These are phyloP conservation scores for Geotrupes spiniger DNA, from an alignment of 2,888 invertebrate species.

Conservation along the genomic window DNA sequence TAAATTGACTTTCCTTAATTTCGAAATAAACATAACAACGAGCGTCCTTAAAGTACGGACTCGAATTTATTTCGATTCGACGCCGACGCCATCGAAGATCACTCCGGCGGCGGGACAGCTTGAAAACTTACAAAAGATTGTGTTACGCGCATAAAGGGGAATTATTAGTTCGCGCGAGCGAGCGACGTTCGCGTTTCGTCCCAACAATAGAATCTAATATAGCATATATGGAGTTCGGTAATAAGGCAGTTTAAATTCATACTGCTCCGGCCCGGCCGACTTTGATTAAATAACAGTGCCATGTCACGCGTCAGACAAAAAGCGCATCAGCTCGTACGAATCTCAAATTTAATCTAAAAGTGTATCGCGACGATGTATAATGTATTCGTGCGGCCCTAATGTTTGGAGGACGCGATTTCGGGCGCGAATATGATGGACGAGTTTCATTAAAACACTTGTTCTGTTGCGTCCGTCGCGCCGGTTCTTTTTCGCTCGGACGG, in stretches of 20 bases:
- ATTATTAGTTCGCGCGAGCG: constrained; percentile 31
- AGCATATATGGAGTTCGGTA: constrained; percentile 38
- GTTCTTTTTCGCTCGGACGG: constrained; percentile 13
- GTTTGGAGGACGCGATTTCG: constrained; percentile 22
- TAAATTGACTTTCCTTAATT: too few species aligned
- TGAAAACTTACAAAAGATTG: constrained; percentile 13
- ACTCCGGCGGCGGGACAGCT: neutral
- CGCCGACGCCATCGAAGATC: too few species aligned
- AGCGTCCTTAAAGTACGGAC: too few species aligned
- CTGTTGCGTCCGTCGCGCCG: constrained; percentile 21
- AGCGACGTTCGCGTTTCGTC: constrained; percentile 19
- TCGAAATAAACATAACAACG: too few species aligned
- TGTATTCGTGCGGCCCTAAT: constrained; percentile 31
- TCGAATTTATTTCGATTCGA: too few species aligned
- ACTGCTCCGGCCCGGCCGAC: constrained; percentile 32
- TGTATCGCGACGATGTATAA: constrained; percentile 29
- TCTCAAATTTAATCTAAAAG: constrained; percentile 29
- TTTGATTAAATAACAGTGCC: constrained; percentile 42
- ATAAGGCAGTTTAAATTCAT: constrained; percentile 44
- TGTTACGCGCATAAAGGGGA: constrained; percentile 21
- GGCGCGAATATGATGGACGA: constrained; percentile 30
- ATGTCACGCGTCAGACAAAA: constrained; percentile 37
- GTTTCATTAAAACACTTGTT: constrained; percentile 32
- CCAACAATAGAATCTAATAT: constrained; percentile 38
- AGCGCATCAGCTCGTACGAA: constrained; percentile 22